Evolutionary conservation across 1,140 invertebrate species (phyloP), one percentile per base, ranked within the genome.

Genomic region (Sarcophaga bullata): DNA sequence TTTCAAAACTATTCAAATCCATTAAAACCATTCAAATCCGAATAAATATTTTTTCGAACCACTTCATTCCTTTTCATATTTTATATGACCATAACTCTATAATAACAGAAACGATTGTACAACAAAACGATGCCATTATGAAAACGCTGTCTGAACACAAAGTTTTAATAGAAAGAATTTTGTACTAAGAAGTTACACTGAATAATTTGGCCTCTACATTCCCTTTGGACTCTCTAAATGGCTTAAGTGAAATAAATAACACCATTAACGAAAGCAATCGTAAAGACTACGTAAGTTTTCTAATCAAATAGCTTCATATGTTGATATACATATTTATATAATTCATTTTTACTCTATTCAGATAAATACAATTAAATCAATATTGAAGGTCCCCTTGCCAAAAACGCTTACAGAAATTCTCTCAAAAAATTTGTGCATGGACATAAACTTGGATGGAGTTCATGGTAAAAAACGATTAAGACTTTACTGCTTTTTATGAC

Each of bases 401-500:
- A 76, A 76, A 76, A 76, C 73, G 15, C 17, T 76, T 47, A 76
- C 37, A 25, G 10, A 37, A 76, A 15, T 10, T 76, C 48, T 76
- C 17, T 76, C 73, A 1, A 47, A 15, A 76, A 46, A 17, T 76
- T 11, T 76, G 25, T 48, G 73, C 10, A 76, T 76, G 48, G 73
- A 76, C 13, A 47, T 68, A 25, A 76, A 76, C n/a, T 47, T 76
- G 37, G 37, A 48, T 15, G 73, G 73, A 13, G 73, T 50, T 52
- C 76, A 8, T 52, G 48, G 48, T 10, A 76, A 76, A 48, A 80
- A 80, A 10, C 76, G 49, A 25, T 52, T 80, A 17, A 80, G 76
- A 80, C 25, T 52, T 80, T 52, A 52, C n/a, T 15, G 48, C 48
- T 52, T 80, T 80, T 19, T 80, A 80, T 25, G n/a, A 80, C 17